phyloP scores from a whole-genome alignment of 1,140 invertebrate genomes.

The Metopolophium dirhodum region DNA sequence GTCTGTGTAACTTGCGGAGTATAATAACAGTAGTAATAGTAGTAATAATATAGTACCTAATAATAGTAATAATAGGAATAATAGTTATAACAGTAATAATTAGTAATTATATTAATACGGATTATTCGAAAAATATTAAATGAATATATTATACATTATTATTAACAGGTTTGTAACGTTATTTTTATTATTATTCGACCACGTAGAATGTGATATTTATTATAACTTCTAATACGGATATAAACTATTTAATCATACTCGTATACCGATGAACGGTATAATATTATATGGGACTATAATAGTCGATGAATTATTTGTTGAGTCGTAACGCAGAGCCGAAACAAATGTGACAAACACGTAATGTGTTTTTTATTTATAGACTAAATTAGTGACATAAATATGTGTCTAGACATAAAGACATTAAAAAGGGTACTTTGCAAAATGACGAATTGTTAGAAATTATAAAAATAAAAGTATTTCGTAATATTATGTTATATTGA shows the following conservation, averaged over 20 bases:
- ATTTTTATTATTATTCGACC: neutral
- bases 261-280: too few species aligned
- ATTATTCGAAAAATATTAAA: neutral
- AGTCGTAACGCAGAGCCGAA: too few species aligned
- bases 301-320: neutral
- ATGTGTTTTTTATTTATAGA: neutral
- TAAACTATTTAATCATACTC: neutral
- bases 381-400: neutral
- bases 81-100: neutral
- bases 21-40: neutral
- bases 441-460: neutral
- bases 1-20: neutral
- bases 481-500: neutral
- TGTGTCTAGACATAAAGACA: neutral
- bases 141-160: neutral
- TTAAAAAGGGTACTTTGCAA: neutral
- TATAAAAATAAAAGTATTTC: neutral
- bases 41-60: neutral
- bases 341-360: neutral
- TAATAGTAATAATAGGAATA: neutral
- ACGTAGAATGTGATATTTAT: neutral
- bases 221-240: neutral
- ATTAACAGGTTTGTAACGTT: neutral
- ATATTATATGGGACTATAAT: too few species aligned
- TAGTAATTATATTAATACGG: neutral